Percentiles rank a stretch among this genome's conserved stretches.
Evolutionary conservation across 2,113 vertebrate genomes (phyloP).

Genomic region (Leptocoma aspasia): DNA sequence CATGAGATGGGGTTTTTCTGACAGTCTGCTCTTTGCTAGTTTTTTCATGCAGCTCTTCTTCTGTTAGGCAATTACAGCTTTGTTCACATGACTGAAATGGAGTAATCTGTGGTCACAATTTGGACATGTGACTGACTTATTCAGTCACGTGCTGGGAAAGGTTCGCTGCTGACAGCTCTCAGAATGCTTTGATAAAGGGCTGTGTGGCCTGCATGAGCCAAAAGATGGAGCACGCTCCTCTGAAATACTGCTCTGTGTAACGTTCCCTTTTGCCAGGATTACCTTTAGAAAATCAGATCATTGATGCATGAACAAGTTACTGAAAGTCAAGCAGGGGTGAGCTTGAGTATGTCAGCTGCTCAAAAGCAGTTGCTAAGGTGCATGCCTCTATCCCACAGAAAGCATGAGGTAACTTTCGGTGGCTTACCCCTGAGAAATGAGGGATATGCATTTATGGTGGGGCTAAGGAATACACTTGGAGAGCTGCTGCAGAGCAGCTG

Average conservation of each 20-base stretch:
- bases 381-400: neutral
- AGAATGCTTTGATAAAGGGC: conserved; percentile 14
- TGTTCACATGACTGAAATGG: conserved; percentile 23
- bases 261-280: neutral
- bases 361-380: neutral
- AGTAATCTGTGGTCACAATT: conserved; percentile 14
- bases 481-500: neutral
- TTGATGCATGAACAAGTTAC: neutral
- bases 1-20: neutral
- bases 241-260: conserved; percentile 26
- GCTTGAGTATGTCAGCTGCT: neutral
- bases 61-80: neutral
- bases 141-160: conserved; percentile 28
- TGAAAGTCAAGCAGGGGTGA: neutral
- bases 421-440: neutral
- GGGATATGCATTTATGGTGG: neutral
- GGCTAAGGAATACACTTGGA: neutral
- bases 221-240: conserved; percentile 66
- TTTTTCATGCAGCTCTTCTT: neutral
- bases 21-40: neutral
- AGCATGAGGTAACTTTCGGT: neutral
- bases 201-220: conserved; percentile 54
- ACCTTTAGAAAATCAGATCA: conserved; percentile 3
- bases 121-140: conserved; percentile 20
- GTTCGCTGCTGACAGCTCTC: neutral